phyloP scores from a whole-genome alignment of 2,797 vertebrate species.

The Acanthiza pusilla region DNA sequence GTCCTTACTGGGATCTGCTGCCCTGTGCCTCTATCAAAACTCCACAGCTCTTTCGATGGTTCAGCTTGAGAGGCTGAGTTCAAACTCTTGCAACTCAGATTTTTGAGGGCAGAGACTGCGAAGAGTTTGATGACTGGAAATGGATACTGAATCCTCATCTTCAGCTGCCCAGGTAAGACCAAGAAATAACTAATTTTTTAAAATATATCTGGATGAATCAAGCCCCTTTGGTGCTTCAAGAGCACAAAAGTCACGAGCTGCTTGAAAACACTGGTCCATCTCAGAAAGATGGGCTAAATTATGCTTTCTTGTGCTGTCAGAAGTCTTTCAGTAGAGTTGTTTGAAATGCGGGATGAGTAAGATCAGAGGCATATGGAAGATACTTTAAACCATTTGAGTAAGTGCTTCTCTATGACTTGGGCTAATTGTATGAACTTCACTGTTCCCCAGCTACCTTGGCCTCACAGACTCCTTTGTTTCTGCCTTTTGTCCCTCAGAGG shows the following conservation, averaged over 20 bases:
- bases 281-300: neutral
- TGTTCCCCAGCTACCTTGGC: neutral
- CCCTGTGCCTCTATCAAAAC: neutral
- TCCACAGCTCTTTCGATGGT: neutral
- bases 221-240: neutral
- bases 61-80: neutral
- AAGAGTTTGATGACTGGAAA: neutral
- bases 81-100: neutral
- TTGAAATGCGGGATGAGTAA: neutral
- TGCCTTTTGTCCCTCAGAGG: neutral
- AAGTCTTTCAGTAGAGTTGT: neutral
- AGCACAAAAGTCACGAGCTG: neutral
- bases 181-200: accelerated
- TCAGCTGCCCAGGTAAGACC: neutral
- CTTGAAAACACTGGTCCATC: neutral
- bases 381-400: neutral
- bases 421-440: neutral
- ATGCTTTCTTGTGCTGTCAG: neutral
- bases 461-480: neutral
- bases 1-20: neutral
- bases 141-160: neutral
- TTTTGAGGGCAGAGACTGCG: neutral
- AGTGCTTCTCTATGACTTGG: neutral
- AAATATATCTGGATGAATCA: neutral
- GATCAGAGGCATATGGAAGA: neutral